These are phyloP conservation scores for Acleris sparsana DNA, from an alignment of 2,888 invertebrate genomes.

Conservation along the genomic window DNA sequence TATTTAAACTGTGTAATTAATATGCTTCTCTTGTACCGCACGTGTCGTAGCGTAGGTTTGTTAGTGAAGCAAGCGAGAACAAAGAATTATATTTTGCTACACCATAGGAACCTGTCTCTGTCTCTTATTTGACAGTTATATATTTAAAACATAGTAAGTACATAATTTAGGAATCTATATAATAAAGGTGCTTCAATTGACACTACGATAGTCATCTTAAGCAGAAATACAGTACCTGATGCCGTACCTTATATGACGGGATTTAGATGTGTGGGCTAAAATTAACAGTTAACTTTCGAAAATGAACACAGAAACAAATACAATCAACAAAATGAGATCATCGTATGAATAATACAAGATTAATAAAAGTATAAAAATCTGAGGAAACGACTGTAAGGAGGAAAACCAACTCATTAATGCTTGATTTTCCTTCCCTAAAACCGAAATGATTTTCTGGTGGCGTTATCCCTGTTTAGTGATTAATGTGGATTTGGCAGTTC, in stretches of 20 bases:
- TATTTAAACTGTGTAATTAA: slow-evolving; percentile 49
- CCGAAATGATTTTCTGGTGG: too few species aligned
- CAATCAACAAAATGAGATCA: slow-evolving; percentile 56
- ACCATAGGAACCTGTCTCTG: slow-evolving; percentile 17
- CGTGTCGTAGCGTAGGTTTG: slow-evolving; percentile 36
- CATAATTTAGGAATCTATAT: too few species aligned
- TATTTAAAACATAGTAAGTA: too few species aligned
- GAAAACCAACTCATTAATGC: too few species aligned
- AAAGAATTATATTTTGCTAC: slow-evolving; percentile 4
- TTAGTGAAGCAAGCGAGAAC: slow-evolving; percentile 5
- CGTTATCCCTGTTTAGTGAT: too few species aligned
- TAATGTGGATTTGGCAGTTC: too few species aligned
- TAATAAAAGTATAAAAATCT: slow-evolving; percentile 6
- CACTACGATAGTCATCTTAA: too few species aligned
- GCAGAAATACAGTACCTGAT: background rate
- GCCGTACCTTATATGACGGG: background rate
- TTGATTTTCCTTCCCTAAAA: too few species aligned
- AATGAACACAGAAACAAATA: slow-evolving; percentile 51
- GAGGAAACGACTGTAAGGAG: background rate
- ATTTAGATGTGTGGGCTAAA: slow-evolving; percentile 29
- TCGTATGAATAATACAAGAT: slow-evolving; percentile 56
- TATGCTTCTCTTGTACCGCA: slow-evolving; percentile 55
- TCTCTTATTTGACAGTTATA: background rate
- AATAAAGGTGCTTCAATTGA: too few species aligned
- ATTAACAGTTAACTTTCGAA: slow-evolving; percentile 46